Percentiles rank a stretch among this genome's conserved stretches.
phyloP scores from a whole-genome alignment of 2,888 invertebrate species.

The Pollenia griseotomentosa region DNA sequence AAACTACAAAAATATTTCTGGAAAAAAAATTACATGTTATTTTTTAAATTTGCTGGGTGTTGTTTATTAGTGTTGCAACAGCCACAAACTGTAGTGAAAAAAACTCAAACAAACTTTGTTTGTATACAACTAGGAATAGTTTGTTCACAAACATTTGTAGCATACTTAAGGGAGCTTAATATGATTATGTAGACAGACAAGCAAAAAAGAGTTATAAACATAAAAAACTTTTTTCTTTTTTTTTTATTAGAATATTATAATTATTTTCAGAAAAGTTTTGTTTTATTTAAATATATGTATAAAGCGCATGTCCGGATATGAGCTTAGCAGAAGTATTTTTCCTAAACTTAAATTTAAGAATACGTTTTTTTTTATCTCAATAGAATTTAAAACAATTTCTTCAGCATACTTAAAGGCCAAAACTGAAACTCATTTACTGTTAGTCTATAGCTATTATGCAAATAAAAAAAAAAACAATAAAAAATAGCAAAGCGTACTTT shows the following conservation, averaged over 20 bases:
- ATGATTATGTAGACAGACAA: constrained; percentile 41
- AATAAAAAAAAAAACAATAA: neutral
- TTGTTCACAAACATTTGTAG: constrained; percentile 48
- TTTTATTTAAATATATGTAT: neutral
- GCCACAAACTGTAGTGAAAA: constrained; percentile 26
- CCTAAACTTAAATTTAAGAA: too few species aligned
- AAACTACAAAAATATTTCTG: neutral
- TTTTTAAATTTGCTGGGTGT: constrained; percentile 47
- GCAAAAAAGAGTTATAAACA: constrained; percentile 14
- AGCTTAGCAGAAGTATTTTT: neutral
- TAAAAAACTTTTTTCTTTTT: neutral
- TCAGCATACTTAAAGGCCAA: neutral
- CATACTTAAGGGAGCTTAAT: constrained; percentile 60
- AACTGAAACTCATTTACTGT: neutral
- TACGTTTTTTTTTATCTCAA: too few species aligned
- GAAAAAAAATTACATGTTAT: neutral
- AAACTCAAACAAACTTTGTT: constrained; percentile 29
- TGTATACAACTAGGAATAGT: constrained; percentile 42
- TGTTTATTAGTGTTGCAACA: constrained; percentile 46
- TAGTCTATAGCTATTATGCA: neutral
- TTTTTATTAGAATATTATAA: constrained; percentile 13
- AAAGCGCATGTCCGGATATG: constrained; percentile 59
- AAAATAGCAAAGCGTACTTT: constrained; percentile 25
- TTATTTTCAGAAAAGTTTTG: constrained; percentile 53
- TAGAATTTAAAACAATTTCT: too few species aligned